These are phyloP conservation scores for Melanotaenia boesemani DNA, from an alignment of 2,797 vertebrate genomes.

Conservation along the genomic window DNA sequence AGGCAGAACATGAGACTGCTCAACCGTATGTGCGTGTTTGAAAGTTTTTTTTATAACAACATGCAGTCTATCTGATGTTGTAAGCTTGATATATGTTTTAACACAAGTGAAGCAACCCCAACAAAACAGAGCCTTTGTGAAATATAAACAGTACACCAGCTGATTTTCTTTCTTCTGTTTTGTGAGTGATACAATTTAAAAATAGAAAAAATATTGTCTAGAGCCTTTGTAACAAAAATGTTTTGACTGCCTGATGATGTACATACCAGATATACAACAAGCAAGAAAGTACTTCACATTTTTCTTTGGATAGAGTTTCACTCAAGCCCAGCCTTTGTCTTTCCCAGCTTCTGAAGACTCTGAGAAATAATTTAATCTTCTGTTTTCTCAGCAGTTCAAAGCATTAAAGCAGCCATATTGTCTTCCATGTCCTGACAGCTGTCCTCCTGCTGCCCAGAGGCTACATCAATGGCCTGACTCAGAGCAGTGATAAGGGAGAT, in stretches of 20 bases:
- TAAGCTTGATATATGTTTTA: conserved; percentile 8
- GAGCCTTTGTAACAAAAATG: conserved; percentile 12
- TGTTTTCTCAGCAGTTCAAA: conserved; percentile 10
- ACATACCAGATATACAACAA: conserved; percentile 49
- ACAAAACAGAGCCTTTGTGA: not conserved
- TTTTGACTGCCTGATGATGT: conserved; percentile 4
- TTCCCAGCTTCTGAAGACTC: not conserved
- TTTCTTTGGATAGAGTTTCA: not conserved
- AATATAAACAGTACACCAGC: not conserved
- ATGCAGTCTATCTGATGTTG: not conserved
- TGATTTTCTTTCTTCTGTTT: not conserved
- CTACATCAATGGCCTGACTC: conserved; percentile 72
- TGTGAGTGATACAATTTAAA: not conserved
- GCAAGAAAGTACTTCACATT: not conserved
- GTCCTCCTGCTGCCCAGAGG: conserved; percentile 48
- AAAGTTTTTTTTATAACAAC: not conserved
- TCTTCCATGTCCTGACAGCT: conserved; percentile 17
- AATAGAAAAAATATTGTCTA: not conserved
- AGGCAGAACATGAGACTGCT: conserved; percentile 8
- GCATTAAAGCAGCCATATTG: conserved; percentile 8
- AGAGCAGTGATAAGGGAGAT: conserved; percentile 83
- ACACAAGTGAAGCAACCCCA: conserved; percentile 3
- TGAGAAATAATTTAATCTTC: conserved; percentile 1
- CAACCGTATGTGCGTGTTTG: conserved; percentile 8
- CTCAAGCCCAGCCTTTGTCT: not conserved